Evolutionary conservation across 2,113 vertebrate species (phyloP).

Genomic region (Hucho hucho): DNA sequence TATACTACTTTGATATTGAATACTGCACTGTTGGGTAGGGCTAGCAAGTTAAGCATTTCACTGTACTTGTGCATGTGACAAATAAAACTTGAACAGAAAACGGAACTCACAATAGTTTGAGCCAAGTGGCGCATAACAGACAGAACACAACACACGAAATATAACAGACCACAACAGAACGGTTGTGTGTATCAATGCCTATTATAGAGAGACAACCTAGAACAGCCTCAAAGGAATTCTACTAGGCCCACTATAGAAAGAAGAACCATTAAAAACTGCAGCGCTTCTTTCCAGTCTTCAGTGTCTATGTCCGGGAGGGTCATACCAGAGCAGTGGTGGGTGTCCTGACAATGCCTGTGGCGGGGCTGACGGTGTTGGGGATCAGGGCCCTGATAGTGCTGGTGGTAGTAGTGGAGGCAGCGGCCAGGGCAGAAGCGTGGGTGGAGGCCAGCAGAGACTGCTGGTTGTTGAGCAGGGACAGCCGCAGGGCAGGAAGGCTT

Average conservation of each 20-base stretch:
- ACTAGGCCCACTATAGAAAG: neutral
- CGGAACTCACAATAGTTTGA: neutral
- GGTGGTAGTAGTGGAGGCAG: slow-evolving; percentile 50
- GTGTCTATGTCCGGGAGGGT: neutral
- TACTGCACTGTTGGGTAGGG: no score
- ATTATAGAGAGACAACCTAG: neutral
- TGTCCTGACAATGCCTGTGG: slow-evolving; percentile 56
- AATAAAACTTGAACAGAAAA: neutral
- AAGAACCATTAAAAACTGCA: neutral
- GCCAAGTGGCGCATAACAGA: no score
- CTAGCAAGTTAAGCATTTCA: no score
- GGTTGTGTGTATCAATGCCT: no score
- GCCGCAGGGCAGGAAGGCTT: slow-evolving; percentile 84
- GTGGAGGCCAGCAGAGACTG: slow-evolving; percentile 72
- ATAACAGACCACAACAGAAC: no score
- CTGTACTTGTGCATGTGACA: no score
- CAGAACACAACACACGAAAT: no score
- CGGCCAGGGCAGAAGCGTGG: slow-evolving; percentile 28
- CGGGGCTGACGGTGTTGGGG: slow-evolving; percentile 54
- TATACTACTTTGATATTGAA: no score
- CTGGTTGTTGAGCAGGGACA: slow-evolving; percentile 82
- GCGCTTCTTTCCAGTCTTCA: neutral
- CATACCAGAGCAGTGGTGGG: slow-evolving; percentile 73
- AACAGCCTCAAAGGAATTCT: neutral
- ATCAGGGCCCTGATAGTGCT: slow-evolving; percentile 64